Evolutionary conservation across 2,113 vertebrate species (phyloP).

Genomic region (Morone saxatilis): DNA sequence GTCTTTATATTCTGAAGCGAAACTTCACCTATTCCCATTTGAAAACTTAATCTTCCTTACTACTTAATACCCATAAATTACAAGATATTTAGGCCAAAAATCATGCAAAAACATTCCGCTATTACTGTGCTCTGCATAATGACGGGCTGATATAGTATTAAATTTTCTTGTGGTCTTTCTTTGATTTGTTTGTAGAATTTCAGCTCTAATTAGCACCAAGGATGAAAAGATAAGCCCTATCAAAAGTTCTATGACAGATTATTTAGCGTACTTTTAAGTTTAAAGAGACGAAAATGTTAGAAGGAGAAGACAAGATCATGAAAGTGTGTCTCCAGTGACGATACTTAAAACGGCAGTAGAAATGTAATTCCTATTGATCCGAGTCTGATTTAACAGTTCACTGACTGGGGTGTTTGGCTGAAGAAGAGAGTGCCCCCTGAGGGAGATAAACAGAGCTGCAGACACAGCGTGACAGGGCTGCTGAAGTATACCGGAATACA

Average conservation of each 20-base stretch:
- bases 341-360: constrained; percentile 44
- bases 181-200: neutral
- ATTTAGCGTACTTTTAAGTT: neutral
- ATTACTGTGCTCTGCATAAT: neutral
- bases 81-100: neutral
- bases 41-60: neutral
- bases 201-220: neutral
- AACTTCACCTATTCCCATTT: neutral
- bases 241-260: neutral
- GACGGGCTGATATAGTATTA: neutral
- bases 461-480: constrained; percentile 2
- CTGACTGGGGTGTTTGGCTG: constrained; percentile 38
- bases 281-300: neutral
- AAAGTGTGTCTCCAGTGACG: constrained; percentile 44
- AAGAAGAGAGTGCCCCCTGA: constrained; percentile 48
- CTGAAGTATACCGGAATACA: constrained; percentile 29
- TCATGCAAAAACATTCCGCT: constrained; percentile 5
- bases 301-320: neutral
- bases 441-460: constrained; percentile 50
- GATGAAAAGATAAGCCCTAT: neutral
- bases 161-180: neutral
- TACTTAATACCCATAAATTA: neutral
- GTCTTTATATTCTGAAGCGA: neutral
- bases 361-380: constrained; percentile 67
- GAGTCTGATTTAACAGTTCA: constrained; percentile 60